Evolutionary conservation across 2,113 vertebrate species (phyloP).

Genomic region (Gila orcuttii): DNA sequence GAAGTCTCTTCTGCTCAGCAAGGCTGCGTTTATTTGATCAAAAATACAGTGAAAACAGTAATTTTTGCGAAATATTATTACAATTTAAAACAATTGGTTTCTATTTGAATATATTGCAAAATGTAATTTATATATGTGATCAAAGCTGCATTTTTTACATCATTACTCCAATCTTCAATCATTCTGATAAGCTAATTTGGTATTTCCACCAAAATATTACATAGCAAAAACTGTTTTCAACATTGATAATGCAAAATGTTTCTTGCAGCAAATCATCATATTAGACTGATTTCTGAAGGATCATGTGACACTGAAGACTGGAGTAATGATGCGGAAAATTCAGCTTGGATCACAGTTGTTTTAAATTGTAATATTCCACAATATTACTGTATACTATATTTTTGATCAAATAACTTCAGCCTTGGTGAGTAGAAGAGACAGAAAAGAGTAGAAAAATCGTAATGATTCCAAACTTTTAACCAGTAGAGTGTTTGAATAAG

Average conservation of each 20-base stretch:
- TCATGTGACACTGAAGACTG: neutral
- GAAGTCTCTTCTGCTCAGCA: too few species aligned
- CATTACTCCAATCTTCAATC: neutral
- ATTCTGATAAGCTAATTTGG: neutral
- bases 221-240: neutral
- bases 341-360: neutral
- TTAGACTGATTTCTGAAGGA: neutral
- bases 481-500: conserved; percentile 24
- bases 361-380: neutral
- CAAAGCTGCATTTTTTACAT: neutral
- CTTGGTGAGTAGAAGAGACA: neutral
- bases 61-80: neutral
- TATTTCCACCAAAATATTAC: neutral
- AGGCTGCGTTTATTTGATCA: neutral
- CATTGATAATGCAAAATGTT: neutral
- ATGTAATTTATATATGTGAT: neutral
- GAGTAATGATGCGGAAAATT: neutral
- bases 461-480: neutral
- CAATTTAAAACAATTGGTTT: neutral
- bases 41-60: neutral
- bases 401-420: neutral
- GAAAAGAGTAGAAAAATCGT: neutral
- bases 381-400: too few species aligned
- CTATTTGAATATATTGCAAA: neutral
- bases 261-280: neutral